Evolutionary conservation across 2,888 invertebrate species (phyloP).

Genomic region (Drosophila emarginata): DNA sequence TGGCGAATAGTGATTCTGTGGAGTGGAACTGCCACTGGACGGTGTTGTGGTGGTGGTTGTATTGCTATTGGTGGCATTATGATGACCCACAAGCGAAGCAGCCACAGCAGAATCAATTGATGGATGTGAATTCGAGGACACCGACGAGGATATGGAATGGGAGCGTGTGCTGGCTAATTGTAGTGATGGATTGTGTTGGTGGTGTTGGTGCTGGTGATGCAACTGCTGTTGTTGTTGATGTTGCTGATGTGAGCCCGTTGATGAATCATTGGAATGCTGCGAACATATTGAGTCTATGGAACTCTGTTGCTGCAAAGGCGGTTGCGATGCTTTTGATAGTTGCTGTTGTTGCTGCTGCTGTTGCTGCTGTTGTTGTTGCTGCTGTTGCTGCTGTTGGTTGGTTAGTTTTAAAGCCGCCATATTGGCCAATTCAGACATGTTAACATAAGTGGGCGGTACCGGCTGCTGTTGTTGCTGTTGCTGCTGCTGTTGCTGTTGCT

Average conservation of each 20-base stretch:
- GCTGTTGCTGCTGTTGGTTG: constrained; percentile 82
- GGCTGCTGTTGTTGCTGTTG: constrained; percentile 61
- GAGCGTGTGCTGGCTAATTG: constrained; percentile 64
- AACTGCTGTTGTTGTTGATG: constrained; percentile 48
- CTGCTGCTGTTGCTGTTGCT: constrained; percentile 62
- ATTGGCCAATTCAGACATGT: constrained; percentile 94
- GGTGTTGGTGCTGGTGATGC: constrained; percentile 51
- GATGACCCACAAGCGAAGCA: constrained; percentile 71
- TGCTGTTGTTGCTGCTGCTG: constrained; percentile 50
- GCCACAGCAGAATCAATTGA: constrained; percentile 80
- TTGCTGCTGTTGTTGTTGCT: constrained; percentile 60
- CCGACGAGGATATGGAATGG: constrained; percentile 77
- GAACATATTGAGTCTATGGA: constrained; percentile 83
- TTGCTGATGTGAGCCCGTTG: constrained; percentile 65
- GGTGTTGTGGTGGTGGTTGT: constrained; percentile 71
- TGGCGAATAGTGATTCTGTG: constrained; percentile 82
- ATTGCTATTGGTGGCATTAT: constrained; percentile 53
- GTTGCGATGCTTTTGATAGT: constrained; percentile 70
- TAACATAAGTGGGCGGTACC: constrained; percentile 92
- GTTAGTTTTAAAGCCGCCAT: constrained; percentile 90
- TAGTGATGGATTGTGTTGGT: constrained; percentile 51
- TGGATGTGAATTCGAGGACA: constrained; percentile 80
- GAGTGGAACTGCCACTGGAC: constrained; percentile 82
- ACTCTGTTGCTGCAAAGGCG: constrained; percentile 83
- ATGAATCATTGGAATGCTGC: constrained; percentile 79